Percentiles rank a stretch among this genome's conserved stretches.
These are phyloP conservation scores for Pteronura brasiliensis DNA, from an alignment of 2,113 vertebrate species.

Conservation along the genomic window DNA sequence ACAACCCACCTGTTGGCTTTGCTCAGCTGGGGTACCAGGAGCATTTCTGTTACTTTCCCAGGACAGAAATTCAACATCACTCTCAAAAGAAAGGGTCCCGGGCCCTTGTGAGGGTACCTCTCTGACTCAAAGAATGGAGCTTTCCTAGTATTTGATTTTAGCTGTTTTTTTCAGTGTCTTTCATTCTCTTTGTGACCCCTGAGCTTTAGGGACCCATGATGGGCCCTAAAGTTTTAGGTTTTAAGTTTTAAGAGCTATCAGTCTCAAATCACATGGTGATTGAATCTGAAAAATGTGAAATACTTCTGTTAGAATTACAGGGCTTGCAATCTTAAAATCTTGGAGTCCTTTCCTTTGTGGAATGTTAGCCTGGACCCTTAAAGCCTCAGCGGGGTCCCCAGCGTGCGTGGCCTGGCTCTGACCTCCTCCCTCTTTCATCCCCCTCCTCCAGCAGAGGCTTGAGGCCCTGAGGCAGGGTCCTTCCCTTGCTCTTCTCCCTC, in stretches of 20 bases:
- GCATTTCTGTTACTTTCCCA: background rate
- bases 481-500: background rate
- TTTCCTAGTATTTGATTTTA: background rate
- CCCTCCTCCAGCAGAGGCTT: background rate
- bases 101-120: background rate
- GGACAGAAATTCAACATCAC: background rate
- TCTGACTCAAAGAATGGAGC: background rate
- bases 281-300: background rate
- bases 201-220: background rate
- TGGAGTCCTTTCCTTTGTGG: background rate
- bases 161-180: background rate
- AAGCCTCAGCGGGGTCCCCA: background rate
- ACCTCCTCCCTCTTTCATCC: background rate
- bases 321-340: background rate
- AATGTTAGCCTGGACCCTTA: background rate
- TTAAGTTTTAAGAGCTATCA: background rate
- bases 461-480: background rate
- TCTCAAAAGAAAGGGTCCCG: background rate
- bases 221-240: background rate
- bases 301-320: background rate
- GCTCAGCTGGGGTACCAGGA: background rate
- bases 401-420: background rate
- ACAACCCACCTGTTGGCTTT: fast-evolving
- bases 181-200: background rate
- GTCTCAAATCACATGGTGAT: background rate